A percentile compares a stretch with the other conserved stretches of the same genome.
Conservation (phyloP, 1,140 invertebrate species). For the Drosophila ercepeae region DNA sequence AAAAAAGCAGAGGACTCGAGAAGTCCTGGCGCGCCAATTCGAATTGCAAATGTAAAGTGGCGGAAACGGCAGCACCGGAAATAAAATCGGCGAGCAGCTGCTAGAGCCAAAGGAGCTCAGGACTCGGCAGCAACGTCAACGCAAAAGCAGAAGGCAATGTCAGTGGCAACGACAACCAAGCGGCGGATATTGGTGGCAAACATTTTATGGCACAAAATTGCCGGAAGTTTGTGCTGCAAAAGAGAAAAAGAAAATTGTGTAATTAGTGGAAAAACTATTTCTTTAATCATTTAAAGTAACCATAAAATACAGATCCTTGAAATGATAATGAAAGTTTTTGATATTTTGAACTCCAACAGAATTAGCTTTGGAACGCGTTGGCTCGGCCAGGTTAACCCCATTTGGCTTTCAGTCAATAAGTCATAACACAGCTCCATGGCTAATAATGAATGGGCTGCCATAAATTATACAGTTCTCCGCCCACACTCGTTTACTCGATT, state of each 20-base stretch:
- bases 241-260: conserved; percentile 27
- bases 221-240: conserved; percentile 62
- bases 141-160: conserved; percentile 10
- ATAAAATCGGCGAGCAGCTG: conserved; percentile 20
- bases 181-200: conserved; percentile 80
- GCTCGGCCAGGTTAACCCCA: conserved; percentile 11
- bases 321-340: too few relatives aligned
- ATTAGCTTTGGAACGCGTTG: background rate
- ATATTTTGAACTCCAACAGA: too few relatives aligned
- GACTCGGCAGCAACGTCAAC: background rate
- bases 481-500: conserved; percentile 32
- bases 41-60: conserved; percentile 58
- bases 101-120: conserved; percentile 8
- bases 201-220: conserved; percentile 72
- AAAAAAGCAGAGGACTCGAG: conserved; percentile 3
- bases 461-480: conserved; percentile 36
- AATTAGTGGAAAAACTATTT: conserved; percentile 28
- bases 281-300: background rate
- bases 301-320: too few relatives aligned
- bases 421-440: conserved; percentile 25
- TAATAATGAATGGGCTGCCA: conserved; percentile 50
- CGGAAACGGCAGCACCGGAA: conserved; percentile 47
- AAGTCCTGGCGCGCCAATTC: conserved; percentile 23
- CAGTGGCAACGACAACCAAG: conserved; percentile 15
- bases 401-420: conserved; percentile 31